Evolutionary conservation across 2,888 invertebrate species (phyloP).

Genomic region (Napeogenes sylphis): DNA sequence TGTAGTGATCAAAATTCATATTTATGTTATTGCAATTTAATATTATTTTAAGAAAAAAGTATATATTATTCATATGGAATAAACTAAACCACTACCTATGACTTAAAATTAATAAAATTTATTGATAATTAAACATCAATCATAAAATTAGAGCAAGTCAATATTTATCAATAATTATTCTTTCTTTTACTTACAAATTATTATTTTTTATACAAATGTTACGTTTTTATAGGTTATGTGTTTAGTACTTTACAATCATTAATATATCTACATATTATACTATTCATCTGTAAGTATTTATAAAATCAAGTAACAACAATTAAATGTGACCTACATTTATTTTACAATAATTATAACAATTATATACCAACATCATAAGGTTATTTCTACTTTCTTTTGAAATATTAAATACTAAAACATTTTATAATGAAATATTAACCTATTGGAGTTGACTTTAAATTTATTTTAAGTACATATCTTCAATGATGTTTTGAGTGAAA

Average conservation of each 20-base stretch:
- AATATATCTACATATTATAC: not conserved
- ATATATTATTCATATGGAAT: too few species aligned
- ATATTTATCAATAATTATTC: too few species aligned
- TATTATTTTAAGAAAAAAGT: too few species aligned
- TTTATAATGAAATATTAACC: not conserved
- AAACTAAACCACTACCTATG: too few species aligned
- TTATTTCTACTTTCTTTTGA: not conserved
- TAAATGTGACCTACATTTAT: slow-evolving; percentile 27
- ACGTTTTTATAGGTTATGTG: slow-evolving; percentile 19
- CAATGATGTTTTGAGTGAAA: not conserved
- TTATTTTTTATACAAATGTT: slow-evolving; percentile 2
- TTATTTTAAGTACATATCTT: not conserved
- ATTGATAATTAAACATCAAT: too few species aligned
- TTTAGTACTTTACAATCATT: slow-evolving; percentile 8
- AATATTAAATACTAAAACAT: not conserved
- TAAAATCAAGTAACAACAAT: not conserved
- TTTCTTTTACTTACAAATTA: not conserved
- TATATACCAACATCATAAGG: slow-evolving; percentile 8
- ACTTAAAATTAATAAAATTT: too few species aligned
- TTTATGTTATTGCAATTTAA: too few species aligned
- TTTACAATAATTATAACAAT: slow-evolving; percentile 13
- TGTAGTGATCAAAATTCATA: too few species aligned
- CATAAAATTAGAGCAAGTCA: too few species aligned
- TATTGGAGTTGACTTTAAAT: not conserved
- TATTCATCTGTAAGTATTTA: not conserved